Base-by-base conservation (phyloP, 2,797 vertebrate genomes). In the Sebastes melanostomus region DNA sequence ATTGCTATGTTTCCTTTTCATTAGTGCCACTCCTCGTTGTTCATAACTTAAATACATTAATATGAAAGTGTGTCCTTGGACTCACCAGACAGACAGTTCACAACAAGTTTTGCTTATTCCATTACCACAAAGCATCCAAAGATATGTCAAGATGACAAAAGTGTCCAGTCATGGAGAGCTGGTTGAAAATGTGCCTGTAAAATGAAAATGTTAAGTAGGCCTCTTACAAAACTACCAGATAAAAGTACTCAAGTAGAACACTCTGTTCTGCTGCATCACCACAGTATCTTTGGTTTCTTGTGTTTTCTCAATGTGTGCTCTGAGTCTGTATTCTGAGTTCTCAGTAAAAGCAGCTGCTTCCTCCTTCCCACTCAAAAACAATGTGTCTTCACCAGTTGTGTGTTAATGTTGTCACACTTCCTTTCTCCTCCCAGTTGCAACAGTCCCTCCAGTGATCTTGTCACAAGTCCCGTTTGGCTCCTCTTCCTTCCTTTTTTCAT, bases 241-340 rank as follows among this genome's bases (percentile, higher is more conserved):
- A 22, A 30, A 75, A 52, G 3, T 1, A 29, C 8, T 58, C 2
- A 30, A 66, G 42, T 7, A 14, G 27, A 62, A 54, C 12, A 11
- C 1, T 16, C 2, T 16, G 32, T 68, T 46, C 46, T 68, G 5
- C 22, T 68, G 55, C 9, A 5, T 68, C 34, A 5, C 2, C 25
- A 42, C 14, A 8, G 24, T 55, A 1, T 72, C 54, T 70, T 80
- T 77, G 52, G 36, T 71, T 30, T 30, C 9, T 24, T 12, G 22
- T 56, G 10, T 55, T n/a, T 34, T 42, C 29, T 58, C n/a, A 30
- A 13, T 13, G 30, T 54, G 10, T 54, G 10, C 12, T 27, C 27
- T 2, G 3, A 75, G 42, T 62, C 54, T 68, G 7, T 62, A 18
- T 55, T 59, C 18, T n/a, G 3, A 20, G 42, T 27, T 58, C 18